phyloP scores from a whole-genome alignment of 2,888 invertebrate species.

The Leptinotarsa rubiginosa region DNA sequence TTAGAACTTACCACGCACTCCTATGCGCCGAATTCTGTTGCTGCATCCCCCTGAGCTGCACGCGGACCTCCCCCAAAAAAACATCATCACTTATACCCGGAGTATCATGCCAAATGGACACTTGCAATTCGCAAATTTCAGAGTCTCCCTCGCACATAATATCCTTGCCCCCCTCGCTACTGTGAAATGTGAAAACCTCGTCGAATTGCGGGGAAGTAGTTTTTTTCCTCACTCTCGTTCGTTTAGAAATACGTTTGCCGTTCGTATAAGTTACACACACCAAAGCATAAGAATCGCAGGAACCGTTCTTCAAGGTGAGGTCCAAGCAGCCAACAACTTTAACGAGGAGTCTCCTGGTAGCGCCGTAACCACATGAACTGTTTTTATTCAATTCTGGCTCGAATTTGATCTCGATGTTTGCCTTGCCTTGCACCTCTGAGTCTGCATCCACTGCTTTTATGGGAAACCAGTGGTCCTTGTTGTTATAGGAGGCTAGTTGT shows the following conservation, averaged over 20 bases:
- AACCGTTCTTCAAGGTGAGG: slow-evolving; percentile 88
- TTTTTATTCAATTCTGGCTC: slow-evolving; percentile 69
- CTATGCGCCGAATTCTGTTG: slow-evolving; percentile 72
- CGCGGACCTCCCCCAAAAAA: slow-evolving; percentile 89
- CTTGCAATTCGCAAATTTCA: slow-evolving; percentile 83
- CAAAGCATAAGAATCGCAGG: slow-evolving; percentile 91
- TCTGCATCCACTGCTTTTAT: slow-evolving; percentile 87
- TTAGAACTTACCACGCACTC: slow-evolving; percentile 78
- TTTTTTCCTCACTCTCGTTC: slow-evolving; percentile 88
- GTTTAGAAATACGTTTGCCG: slow-evolving; percentile 81
- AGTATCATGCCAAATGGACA: slow-evolving; percentile 88
- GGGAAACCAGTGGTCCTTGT: slow-evolving; percentile 94
- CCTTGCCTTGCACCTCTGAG: slow-evolving; percentile 92
- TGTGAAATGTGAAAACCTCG: slow-evolving; percentile 83
- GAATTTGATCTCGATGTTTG: slow-evolving; percentile 83
- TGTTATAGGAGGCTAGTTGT: slow-evolving; percentile 87
- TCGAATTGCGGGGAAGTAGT: slow-evolving; percentile 91
- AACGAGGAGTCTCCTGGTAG: slow-evolving; percentile 68
- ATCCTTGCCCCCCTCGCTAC: slow-evolving; percentile 68
- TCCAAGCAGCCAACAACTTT: slow-evolving; percentile 85
- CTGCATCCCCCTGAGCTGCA: slow-evolving; percentile 80
- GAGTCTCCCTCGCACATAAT: slow-evolving; percentile 67
- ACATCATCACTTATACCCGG: slow-evolving; percentile 83
- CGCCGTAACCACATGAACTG: slow-evolving; percentile 61
- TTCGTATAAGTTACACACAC: slow-evolving; percentile 82